phyloP scores from a whole-genome alignment of 2,888 invertebrate genomes.

The Oxystoma pomonae region DNA sequence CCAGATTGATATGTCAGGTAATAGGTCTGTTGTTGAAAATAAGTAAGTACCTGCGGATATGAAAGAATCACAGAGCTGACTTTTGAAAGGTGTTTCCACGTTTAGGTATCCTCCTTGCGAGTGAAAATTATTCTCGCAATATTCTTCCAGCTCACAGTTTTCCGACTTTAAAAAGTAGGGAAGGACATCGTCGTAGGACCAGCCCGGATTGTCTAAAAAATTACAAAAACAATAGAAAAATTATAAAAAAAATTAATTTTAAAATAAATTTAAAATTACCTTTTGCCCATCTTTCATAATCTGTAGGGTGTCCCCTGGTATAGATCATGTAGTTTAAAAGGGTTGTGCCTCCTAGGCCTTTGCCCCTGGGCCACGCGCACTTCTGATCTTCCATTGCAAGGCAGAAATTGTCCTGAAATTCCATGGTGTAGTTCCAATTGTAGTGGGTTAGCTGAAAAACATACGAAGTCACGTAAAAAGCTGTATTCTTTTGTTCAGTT shows the following conservation, averaged over 20 bases:
- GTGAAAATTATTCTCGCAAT: conserved; percentile 51
- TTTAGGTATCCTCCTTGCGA: conserved; percentile 58
- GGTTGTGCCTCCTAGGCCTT: conserved; percentile 53
- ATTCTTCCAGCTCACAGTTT: conserved; percentile 43
- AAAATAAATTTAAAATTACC: neutral
- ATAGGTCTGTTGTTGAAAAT: no score
- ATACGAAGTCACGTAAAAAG: no score
- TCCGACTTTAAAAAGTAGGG: conserved; percentile 62
- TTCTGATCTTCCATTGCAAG: conserved; percentile 16
- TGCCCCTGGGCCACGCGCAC: conserved; percentile 51
- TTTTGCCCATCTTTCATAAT: conserved; percentile 63
- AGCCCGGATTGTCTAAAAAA: conserved; percentile 34
- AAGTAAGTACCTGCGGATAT: conserved; percentile 44
- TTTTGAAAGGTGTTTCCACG: conserved; percentile 56
- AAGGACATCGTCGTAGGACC: conserved; percentile 57
- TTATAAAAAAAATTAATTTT: neutral
- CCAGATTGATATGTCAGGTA: no score
- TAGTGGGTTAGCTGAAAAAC: conserved; percentile 5
- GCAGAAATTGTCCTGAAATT: conserved; percentile 11
- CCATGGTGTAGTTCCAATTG: conserved; percentile 5
- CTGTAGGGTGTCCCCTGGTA: conserved; percentile 56
- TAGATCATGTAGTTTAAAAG: conserved; percentile 51
- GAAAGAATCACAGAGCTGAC: conserved; percentile 45
- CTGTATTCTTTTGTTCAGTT: no score
- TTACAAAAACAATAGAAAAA: neutral